Evolutionary conservation across 2,797 vertebrate species (phyloP), one percentile per base, ranked within the genome.

Genomic region (Pyrocephalus nanus): DNA sequence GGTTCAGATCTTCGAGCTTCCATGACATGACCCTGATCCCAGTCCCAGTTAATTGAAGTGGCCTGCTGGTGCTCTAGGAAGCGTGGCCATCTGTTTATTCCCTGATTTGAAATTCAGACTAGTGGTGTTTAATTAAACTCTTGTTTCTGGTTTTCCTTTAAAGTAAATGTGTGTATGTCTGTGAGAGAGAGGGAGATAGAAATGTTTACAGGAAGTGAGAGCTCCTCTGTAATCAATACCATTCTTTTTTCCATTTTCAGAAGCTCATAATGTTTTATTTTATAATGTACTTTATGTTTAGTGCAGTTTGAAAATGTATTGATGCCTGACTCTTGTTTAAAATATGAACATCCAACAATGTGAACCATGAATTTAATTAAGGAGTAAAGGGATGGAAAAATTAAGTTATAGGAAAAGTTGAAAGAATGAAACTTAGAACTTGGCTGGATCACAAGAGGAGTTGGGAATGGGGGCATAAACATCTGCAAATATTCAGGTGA

Each of bases 161-260:
- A 95, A 94, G 88, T 71, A 20, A 60, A n/a, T 69, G 30, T 61
- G 78, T n/a, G n/a, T 17, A 66, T 47, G 78, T 40, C 88, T 73
- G 76, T 18, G 77, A 45, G 60, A 55, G 84, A 50, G 89, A 26
- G 75, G 5, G 72, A 94, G 90, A 95, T 70, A 91, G 83, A 95
- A 92, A 90, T 93, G 87, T 95, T 94, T 91, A 90, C 92, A 94
- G 96, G 97, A 97, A 96, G 93, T 83, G 77, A 93, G 92, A 93
- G 75, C 83, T 65, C 86, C 72, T 93, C 82, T 70, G 74, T 96
- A 96, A 96, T 96, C 93, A 94, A 90, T 96, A 78, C 87, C 95
- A 94, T 90, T 93, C 93, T 79, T 95, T 95, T 93, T 95, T 96
- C 93, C 93, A 82, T 92, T 96, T 93, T 95, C 94, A 92, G 94